phyloP scores from a whole-genome alignment of 2,888 invertebrate genomes.

The Hydrotaea cyrtoneurina region DNA sequence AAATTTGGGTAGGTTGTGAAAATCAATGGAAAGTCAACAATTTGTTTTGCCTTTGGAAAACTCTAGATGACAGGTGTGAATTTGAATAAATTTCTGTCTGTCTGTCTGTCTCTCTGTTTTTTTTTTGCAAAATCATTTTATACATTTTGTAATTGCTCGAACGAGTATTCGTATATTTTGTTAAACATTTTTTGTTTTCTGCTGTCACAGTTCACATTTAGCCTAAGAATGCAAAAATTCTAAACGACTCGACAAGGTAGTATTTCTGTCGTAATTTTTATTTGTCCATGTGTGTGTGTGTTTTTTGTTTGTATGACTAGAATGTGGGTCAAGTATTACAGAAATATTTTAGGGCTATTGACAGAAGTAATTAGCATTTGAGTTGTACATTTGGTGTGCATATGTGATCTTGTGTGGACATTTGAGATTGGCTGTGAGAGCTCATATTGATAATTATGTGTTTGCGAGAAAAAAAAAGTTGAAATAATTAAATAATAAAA shows the following conservation, averaged over 20 bases:
- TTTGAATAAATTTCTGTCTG: neutral
- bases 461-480: too few relatives aligned
- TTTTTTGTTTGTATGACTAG: neutral
- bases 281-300: neutral
- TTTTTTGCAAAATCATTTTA: neutral
- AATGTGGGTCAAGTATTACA: conserved; percentile 63
- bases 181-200: conserved; percentile 1
- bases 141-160: neutral
- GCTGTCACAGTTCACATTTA: conserved; percentile 37
- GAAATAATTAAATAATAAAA: too few relatives aligned
- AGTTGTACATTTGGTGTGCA: neutral
- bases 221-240: conserved; percentile 60
- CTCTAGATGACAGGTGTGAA: conserved; percentile 21
- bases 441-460: neutral
- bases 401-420: neutral
- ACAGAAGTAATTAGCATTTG: conserved; percentile 31
- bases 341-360: conserved; percentile 54
- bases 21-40: neutral
- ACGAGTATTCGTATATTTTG: conserved; percentile 1
- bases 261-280: conserved; percentile 22
- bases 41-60: neutral
- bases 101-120: neutral
- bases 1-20: neutral
- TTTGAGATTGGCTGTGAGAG: neutral
- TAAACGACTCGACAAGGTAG: conserved; percentile 60